Conservation (phyloP, 2,888 invertebrate genomes). For the Cryptocephalus moraei region DNA sequence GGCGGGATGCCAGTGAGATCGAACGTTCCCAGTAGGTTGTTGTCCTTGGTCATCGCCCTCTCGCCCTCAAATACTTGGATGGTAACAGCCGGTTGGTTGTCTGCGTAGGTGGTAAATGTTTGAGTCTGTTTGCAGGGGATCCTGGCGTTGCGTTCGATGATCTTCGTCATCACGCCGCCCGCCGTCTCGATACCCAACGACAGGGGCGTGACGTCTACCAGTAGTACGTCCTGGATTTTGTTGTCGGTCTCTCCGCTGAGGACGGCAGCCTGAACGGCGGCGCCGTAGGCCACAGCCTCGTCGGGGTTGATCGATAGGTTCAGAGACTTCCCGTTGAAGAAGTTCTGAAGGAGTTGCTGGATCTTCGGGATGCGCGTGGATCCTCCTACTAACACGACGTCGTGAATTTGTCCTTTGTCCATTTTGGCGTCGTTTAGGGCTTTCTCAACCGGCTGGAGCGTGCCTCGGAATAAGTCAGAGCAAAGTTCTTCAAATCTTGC, state of each 20-base stretch:
- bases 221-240: slow-evolving; percentile 61
- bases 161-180: slow-evolving; percentile 64
- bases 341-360: slow-evolving; percentile 62
- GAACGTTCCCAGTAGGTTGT: slow-evolving; percentile 57
- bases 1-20: slow-evolving; percentile 59
- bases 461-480: slow-evolving; percentile 56
- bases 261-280: slow-evolving; percentile 33
- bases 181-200: slow-evolving; percentile 70
- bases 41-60: slow-evolving; percentile 72
- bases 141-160: slow-evolving; percentile 45
- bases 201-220: slow-evolving; percentile 58
- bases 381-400: slow-evolving; percentile 73
- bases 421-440: slow-evolving; percentile 67
- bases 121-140: slow-evolving; percentile 46
- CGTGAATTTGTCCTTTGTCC: slow-evolving; percentile 65
- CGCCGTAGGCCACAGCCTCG: slow-evolving; percentile 35
- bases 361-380: slow-evolving; percentile 73
- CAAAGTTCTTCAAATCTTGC: slow-evolving; percentile 70
- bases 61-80: slow-evolving; percentile 60
- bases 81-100: slow-evolving; percentile 54
- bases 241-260: slow-evolving; percentile 44
- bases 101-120: slow-evolving; percentile 54
- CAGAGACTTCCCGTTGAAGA: slow-evolving; percentile 50
- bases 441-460: slow-evolving; percentile 59
- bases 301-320: slow-evolving; percentile 35